phyloP scores from a whole-genome alignment of 2,888 invertebrate species.

The Drosophila mayaguana region DNA sequence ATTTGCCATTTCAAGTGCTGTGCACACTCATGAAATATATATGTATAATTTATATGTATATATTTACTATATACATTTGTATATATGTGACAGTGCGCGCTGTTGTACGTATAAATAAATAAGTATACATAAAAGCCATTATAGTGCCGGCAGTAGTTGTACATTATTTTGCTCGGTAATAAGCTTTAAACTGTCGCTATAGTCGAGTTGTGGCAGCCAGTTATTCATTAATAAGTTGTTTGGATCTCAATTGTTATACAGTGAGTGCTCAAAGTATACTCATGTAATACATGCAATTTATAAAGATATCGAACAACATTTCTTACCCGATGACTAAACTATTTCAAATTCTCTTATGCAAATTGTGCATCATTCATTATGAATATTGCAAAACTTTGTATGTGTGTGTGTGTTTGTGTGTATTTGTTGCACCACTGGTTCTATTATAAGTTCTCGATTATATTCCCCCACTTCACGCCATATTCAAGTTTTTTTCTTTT shows the following conservation, averaged over 20 bases:
- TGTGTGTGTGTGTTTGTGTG: background rate
- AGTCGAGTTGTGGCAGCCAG: conserved; percentile 52
- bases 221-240: conserved; percentile 77
- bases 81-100: conserved; percentile 13
- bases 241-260: conserved; percentile 69
- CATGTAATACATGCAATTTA: conserved; percentile 22
- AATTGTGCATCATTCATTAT: conserved; percentile 45
- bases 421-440: conserved; percentile 7
- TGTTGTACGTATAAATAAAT: conserved; percentile 20
- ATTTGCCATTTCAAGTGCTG: conserved; percentile 79
- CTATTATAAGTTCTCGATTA: conserved; percentile 1
- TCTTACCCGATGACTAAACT: conserved; percentile 42
- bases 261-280: conserved; percentile 44
- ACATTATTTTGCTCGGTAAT: conserved; percentile 48
- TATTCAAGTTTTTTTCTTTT: conserved; percentile 1
- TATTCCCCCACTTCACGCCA: conserved; percentile 6
- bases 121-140: conserved; percentile 41
- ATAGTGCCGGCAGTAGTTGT: conserved; percentile 65
- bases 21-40: conserved; percentile 59
- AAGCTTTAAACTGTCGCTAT: conserved; percentile 72
- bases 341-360: conserved; percentile 40
- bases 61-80: conserved; percentile 3
- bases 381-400: conserved; percentile 1
- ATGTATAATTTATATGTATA: conserved; percentile 2
- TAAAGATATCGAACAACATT: conserved; percentile 22